A percentile compares a stretch with the other conserved stretches of the same genome.
phyloP scores from a whole-genome alignment of 1,140 invertebrate species.

The Heliconius eleuchia region DNA sequence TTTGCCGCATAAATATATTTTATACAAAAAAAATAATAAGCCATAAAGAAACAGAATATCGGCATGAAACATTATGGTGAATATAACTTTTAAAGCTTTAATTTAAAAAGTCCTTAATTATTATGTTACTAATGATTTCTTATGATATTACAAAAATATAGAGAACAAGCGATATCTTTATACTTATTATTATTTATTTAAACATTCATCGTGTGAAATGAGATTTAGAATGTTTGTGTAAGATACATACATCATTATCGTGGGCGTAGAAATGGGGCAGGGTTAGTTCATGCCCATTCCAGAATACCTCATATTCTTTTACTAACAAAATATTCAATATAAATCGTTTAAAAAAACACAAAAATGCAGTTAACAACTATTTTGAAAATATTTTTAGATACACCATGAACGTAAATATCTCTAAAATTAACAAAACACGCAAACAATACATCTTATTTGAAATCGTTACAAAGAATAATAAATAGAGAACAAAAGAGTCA shows the following conservation, averaged over 20 bases:
- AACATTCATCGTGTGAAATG: too few relatives aligned
- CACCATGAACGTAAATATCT: background rate
- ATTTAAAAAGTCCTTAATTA: slow-evolving; percentile 9
- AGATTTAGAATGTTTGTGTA: too few relatives aligned
- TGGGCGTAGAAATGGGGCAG: too few relatives aligned
- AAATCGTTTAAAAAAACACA: too few relatives aligned
- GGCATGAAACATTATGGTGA: slow-evolving; percentile 20
- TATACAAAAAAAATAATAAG: background rate
- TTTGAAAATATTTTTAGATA: too few relatives aligned
- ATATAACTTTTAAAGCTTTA: background rate
- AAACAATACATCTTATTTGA: background rate
- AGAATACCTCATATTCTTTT: too few relatives aligned
- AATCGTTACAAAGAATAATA: background rate
- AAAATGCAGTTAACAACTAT: too few relatives aligned
- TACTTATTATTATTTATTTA: background rate
- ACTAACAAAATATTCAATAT: too few relatives aligned
- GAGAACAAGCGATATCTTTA: background rate
- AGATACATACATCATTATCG: too few relatives aligned
- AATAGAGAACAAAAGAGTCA: background rate
- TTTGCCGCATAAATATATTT: background rate
- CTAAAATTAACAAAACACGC: background rate
- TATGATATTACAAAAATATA: slow-evolving; percentile 4
- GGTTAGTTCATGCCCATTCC: too few relatives aligned
- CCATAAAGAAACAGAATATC: slow-evolving; percentile 41
- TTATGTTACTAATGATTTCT: background rate